phyloP scores from a whole-genome alignment of 37 sponge, comb jelly and placozoan species.

The Geodia barretti region DNA sequence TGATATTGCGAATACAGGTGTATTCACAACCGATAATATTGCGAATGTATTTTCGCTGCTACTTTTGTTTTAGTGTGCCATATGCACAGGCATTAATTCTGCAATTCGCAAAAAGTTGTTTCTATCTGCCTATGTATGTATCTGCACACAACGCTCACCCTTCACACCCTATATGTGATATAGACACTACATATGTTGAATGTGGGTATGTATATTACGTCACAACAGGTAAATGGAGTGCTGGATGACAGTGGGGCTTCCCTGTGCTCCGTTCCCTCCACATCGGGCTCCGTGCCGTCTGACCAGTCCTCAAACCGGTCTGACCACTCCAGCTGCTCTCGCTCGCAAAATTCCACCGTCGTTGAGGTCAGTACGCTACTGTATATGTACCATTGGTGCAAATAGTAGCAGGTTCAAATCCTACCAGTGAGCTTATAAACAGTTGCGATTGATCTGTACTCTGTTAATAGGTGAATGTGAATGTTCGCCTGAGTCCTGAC shows the following conservation, averaged over 20 bases:
- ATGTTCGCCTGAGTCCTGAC: conserved; percentile 32
- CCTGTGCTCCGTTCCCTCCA: conserved; percentile 29
- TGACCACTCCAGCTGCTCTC: conserved; percentile 5
- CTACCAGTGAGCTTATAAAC: background rate
- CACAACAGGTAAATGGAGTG: conserved; percentile 7
- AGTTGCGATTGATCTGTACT: background rate
- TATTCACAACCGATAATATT: no score
- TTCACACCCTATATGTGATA: background rate
- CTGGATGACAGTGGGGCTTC: background rate
- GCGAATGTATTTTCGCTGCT: no score
- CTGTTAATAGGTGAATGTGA: conserved; percentile 50
- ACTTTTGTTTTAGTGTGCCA: no score
- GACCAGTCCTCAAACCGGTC: conserved; percentile 23
- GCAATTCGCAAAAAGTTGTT: no score
- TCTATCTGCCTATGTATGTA: no score
- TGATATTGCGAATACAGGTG: no score
- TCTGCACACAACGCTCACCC: no score
- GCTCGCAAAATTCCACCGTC: conserved; percentile 7
- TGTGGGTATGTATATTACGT: background rate
- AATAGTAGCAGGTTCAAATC: background rate
- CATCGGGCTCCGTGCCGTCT: conserved; percentile 25
- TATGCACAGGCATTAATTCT: no score
- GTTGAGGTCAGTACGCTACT: conserved; percentile 4
- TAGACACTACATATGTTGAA: background rate
- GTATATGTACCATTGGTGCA: background rate